Evolutionary conservation across 2,888 invertebrate species (phyloP), one percentile per base, ranked within the genome.

Genomic region (Bursaphelenchus okinawaensis): DNA sequence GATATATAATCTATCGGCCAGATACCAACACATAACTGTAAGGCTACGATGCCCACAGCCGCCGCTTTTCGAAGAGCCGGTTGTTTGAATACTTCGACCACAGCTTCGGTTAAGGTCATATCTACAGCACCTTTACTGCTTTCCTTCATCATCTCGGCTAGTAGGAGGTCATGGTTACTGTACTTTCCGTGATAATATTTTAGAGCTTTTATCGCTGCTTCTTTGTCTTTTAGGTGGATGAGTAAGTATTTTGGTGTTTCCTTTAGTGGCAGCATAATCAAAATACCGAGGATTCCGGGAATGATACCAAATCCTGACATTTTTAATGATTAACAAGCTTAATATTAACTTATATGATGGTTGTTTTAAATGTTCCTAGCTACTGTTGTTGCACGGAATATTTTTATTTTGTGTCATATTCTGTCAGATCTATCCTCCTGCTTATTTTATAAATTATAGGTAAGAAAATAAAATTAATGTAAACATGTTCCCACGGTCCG

Each of bases 181-280:
- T 59, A 19, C 8, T 55, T 19, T 63, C 75, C 75, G 56, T 67
- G 65, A 52, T 75, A 76, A 55, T 59, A 75, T 19, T 62, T 63
- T 2, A 75, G 31, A 8, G 75, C 61, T 9, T 65, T 56, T 20
- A 72, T 61, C 2, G 72, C 71, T 0, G 57, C 68, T 19, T 63
- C 24, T 24, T 65, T 29, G 31, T 75, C 63, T 12, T 73, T 58
- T 16, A 40, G 54, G 23, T 77, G 67, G 51, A 75, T 62, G 24
- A 75, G 65, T 9, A 76, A 60, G 55, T 63, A 75, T 26, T 75
- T 75, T 19, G 75, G 75, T 4, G 71, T 76, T 52, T 75, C 75
- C 26, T 75, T 63, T 23, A 75, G 60, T 4, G 75, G 75, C 31
- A 77, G 29, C 56, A 69, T 70, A 22, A 77, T 66, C 19, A 77